Conservation (phyloP, 1,140 invertebrate genomes). For the Brachionus paranguensis region DNA sequence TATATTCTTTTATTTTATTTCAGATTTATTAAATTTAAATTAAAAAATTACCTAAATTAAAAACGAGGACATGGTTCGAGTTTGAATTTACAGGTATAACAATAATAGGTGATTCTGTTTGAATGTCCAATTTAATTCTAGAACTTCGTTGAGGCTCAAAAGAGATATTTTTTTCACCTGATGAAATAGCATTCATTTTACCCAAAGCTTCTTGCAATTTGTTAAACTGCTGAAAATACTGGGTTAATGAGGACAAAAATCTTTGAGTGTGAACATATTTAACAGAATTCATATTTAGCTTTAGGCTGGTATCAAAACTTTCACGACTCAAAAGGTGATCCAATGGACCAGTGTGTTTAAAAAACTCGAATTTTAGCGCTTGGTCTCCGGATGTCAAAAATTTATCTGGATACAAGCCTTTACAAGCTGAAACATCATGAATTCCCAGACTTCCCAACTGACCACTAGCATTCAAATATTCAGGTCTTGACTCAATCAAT, state of each 20-base stretch:
- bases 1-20: too few relatives aligned
- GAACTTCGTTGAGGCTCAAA: conserved; percentile 50
- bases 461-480: conserved; percentile 44
- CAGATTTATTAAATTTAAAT: too few relatives aligned
- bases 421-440: conserved; percentile 69
- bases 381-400: conserved; percentile 73
- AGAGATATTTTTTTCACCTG: conserved; percentile 51
- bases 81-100: conserved; percentile 77
- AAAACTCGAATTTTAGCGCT: conserved; percentile 70
- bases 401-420: conserved; percentile 71
- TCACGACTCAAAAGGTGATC: conserved; percentile 53
- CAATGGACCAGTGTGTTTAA: conserved; percentile 57
- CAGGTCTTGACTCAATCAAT: neutral
- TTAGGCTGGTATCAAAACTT: conserved; percentile 71
- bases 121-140: conserved; percentile 64
- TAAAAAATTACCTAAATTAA: conserved; percentile 66
- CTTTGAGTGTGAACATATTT: conserved; percentile 89
- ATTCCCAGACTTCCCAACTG: conserved; percentile 71
- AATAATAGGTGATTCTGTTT: conserved; percentile 74
- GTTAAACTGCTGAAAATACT: conserved; percentile 77
- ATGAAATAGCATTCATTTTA: conserved; percentile 56
- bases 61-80: conserved; percentile 69
- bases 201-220: conserved; percentile 69
- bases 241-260: conserved; percentile 77
- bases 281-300: conserved; percentile 60